Base-by-base conservation (phyloP, 2,113 vertebrate genomes). In the Orientallactaga bullata region DNA sequence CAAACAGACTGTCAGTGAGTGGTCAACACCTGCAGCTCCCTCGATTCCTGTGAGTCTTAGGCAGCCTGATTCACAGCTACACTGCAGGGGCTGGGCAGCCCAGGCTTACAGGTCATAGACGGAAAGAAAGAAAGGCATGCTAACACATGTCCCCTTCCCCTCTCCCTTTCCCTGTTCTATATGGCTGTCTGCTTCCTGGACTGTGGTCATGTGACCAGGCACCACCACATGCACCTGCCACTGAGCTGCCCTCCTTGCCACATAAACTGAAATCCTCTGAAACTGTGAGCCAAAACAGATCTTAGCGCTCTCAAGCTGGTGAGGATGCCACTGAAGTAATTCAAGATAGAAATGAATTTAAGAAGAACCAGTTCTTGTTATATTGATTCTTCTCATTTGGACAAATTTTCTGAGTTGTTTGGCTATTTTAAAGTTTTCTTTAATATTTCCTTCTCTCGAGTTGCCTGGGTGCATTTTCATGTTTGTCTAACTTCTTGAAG, bases 11-110 rank as follows among this genome's bases (percentile, higher is more conserved):
- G 12, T 2, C 51, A 0, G 0, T 15, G 55, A 68, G 37, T 15
- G 32, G 47, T 32, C 26, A 11, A 3, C 2, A n/a, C 18, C 35
- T 3, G 0, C 0, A 5, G 79, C 21, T 20, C 1, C 10, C 63
- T 17, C 28, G 68, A 32, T 51, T 39, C 11, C 26, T 55, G 3
- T 5, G 32, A 18, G 12, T 63, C 8, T 6, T 8, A 37, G 26
- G 23, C 10, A 23, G 63, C 35, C 58, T 51, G 16, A 26, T 32
- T 12, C 35, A 39, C 6, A 63, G 37, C 20, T 16, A 2, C 1
- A 4, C 21, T 17, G 1, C 3, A 21, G 23, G 65, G 23, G 17
- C 7, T 26, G 55, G 35, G n/a, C 3, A 21, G 3, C 24, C 58
- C 42, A 4, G 30, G 20, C 72, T 42, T 20, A 68, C 18, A 58